Evolutionary conservation across 1,140 invertebrate species (phyloP).

Genomic region (Copidosoma floridanum): DNA sequence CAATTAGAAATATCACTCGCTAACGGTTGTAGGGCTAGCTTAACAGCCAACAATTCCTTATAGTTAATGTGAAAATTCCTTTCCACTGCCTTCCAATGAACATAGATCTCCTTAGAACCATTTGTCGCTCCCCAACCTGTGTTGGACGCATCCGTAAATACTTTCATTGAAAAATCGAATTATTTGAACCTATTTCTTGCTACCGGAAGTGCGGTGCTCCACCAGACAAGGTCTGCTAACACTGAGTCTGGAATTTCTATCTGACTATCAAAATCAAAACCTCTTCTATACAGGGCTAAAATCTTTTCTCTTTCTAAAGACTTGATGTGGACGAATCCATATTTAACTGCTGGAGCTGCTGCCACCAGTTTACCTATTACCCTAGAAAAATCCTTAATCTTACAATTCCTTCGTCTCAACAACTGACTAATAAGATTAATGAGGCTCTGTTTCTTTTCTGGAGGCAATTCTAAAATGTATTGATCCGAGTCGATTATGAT

Average conservation of each 20-base stretch:
- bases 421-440: too few species aligned
- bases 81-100: neutral
- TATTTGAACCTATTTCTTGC: neutral
- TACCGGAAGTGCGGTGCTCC: neutral
- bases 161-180: neutral
- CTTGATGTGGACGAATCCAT: neutral
- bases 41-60: too few species aligned
- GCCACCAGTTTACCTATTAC: neutral
- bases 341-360: neutral
- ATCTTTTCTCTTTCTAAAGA: neutral
- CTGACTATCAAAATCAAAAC: neutral
- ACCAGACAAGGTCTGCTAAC: neutral
- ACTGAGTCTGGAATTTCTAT: neutral
- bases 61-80: conserved; percentile 2
- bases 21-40: conserved; percentile 1
- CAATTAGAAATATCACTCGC: neutral
- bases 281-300: neutral
- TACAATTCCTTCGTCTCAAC: too few species aligned
- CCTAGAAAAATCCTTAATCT: neutral
- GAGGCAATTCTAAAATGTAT: too few species aligned
- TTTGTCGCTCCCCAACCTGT: conserved; percentile 14
- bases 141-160: conserved; percentile 5
- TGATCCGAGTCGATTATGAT: conserved; percentile 11
- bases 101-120: neutral
- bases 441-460: too few species aligned